Evolutionary conservation across 2,113 vertebrate genomes (phyloP).

Genomic region (Calonectris borealis): DNA sequence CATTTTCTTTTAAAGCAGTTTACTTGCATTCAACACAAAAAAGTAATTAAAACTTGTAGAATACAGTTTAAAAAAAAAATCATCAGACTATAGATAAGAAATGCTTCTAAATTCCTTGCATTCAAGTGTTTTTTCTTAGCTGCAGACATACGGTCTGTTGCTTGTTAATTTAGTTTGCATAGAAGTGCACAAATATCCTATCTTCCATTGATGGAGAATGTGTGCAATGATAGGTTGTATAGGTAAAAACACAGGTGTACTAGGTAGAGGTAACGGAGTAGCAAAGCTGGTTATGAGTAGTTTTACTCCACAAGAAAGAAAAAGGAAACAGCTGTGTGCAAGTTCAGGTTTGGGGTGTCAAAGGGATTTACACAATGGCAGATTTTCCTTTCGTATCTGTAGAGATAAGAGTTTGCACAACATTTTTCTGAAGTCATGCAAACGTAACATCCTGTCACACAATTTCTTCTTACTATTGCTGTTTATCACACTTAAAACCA

Average conservation of each 20-base stretch:
- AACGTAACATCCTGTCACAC: not conserved
- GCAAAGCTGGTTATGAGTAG: not conserved
- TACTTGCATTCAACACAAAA: not conserved
- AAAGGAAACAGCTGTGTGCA: not conserved
- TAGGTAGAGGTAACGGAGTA: not conserved
- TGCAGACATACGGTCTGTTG: not conserved
- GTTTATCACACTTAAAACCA: not conserved
- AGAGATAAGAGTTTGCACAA: not conserved
- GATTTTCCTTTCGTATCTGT: not conserved
- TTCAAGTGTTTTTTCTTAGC: not conserved
- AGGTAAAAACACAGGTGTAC: not conserved
- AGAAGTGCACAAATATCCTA: not conserved
- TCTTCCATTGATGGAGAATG: not conserved
- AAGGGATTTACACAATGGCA: not conserved
- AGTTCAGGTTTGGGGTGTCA: not conserved
- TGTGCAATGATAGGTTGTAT: not conserved
- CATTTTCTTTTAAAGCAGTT: not conserved
- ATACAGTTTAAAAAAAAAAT: not conserved
- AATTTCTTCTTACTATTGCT: not conserved
- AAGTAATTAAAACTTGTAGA: not conserved
- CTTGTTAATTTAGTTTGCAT: not conserved
- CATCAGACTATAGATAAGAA: not conserved
- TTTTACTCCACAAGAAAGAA: not conserved
- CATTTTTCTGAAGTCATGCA: not conserved
- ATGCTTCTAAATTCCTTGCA: not conserved